phyloP scores from a whole-genome alignment of 2,113 vertebrate species.

The Nothoprocta pentlandii region DNA sequence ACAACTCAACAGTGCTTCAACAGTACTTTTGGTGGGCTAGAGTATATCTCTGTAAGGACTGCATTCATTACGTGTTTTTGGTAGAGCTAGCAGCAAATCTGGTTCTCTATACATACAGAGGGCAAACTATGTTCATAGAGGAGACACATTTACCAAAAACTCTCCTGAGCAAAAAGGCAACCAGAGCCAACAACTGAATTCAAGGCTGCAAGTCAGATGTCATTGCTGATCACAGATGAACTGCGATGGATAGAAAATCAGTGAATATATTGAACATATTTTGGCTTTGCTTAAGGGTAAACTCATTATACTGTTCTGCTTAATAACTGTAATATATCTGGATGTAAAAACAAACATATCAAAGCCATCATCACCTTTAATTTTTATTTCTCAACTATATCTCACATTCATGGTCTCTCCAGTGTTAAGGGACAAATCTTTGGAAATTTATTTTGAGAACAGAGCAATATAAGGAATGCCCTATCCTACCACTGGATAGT shows the following conservation, averaged over 20 bases:
- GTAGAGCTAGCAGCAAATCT: neutral
- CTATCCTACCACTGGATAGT: neutral
- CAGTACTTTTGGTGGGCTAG: neutral
- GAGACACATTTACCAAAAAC: neutral
- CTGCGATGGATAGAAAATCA: neutral
- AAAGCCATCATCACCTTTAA: neutral
- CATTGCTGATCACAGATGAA: rapidly evolving
- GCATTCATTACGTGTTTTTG: neutral
- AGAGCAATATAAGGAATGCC: neutral
- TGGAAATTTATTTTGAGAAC: neutral
- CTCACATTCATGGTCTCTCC: neutral
- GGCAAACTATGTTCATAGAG: neutral
- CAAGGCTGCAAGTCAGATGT: rapidly evolving
- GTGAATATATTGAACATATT: neutral
- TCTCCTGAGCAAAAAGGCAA: neutral
- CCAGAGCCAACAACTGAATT: neutral
- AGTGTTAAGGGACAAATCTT: neutral
- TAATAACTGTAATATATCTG: neutral
- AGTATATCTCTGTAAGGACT: neutral
- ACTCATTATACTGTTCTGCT: neutral
- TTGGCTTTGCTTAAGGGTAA: neutral
- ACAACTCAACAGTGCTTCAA: neutral
- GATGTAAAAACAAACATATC: neutral
- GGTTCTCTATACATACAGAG: neutral
- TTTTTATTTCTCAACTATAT: neutral